Evolutionary conservation across 1,140 invertebrate genomes (phyloP), one percentile per base, ranked within the genome.

Genomic region (Drosophila elegans): DNA sequence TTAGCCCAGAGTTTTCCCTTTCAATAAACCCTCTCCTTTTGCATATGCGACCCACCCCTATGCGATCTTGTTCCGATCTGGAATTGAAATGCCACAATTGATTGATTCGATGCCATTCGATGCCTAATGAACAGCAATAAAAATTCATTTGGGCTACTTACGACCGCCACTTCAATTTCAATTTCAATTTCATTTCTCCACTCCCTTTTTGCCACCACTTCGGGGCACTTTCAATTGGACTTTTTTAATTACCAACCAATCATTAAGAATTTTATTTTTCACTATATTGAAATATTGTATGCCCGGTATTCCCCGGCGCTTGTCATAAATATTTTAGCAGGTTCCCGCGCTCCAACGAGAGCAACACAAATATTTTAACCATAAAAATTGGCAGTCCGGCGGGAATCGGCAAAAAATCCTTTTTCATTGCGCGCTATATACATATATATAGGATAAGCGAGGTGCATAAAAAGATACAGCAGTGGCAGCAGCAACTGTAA

Each of bases 271-370:
- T 71, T 71, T 49, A 57, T 71, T 56, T 56, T 36, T 34, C 36
- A 29, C 36, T 49, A 74, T 88, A 89, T 88, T 88, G 83, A 88
- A 88, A 88, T 79, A 88, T 83, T 36, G 61, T 67, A 63, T 53
- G 67, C 12, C 44, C 72, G 44, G 38, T 63, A 54, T 61, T 60
- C 55, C 72, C 64, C 62, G 51, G 62, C 75, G 84, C 80, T 79
- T 79, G 79, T 83, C 76, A 88, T 88, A 88, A 88, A 88, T 88
- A 89, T 88, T 88, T 88, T 79, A 88, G 84, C 76, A 73, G 60
- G 48, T 71, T 54, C 69, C 59, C 41, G 36, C 9, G 49, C 34
- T 44, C 42, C 29, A 34, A 53, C 51, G 49, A 79, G 79, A 79
- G 71, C 57, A 73, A 25, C 79, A 51, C 72, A 68, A 57, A 77